phyloP scores from a whole-genome alignment of 2,888 invertebrate genomes.

The Hydropsyche betteni region DNA sequence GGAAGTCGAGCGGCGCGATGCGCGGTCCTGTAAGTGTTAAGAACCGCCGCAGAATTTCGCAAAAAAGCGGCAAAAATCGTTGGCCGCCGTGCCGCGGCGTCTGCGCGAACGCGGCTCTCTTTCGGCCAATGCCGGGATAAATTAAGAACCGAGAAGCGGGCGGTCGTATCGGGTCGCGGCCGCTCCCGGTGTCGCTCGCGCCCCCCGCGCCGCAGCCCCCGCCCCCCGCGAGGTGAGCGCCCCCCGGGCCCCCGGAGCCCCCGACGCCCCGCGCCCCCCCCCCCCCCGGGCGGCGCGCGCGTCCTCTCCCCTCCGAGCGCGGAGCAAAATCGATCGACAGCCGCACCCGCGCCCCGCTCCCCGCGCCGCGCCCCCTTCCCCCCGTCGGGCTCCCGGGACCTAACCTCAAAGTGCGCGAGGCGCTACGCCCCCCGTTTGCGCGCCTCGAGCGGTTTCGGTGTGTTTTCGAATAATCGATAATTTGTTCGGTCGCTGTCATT shows the following conservation, averaged over 20 bases:
- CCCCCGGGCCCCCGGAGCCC: background rate
- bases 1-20: no score
- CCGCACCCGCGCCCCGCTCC: background rate
- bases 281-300: background rate
- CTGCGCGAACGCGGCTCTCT: background rate
- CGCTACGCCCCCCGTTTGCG: background rate
- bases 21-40: no score
- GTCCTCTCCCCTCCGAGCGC: background rate
- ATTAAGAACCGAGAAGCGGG: slow-evolving; percentile 25
- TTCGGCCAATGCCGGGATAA: slow-evolving; percentile 23
- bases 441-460: background rate
- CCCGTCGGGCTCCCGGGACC: background rate
- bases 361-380: no score
- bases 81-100: no score
- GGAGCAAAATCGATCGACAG: slow-evolving; percentile 2
- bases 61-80: no score
- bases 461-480: background rate
- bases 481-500: background rate
- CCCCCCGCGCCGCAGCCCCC: background rate
- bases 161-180: slow-evolving; percentile 20
- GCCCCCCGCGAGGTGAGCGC: background rate
- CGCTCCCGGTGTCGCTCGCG: background rate
- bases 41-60: no score
- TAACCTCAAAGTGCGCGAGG: background rate
- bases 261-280: background rate